phyloP scores from a whole-genome alignment of 2,113 vertebrate species.

The Pipra filicauda region DNA sequence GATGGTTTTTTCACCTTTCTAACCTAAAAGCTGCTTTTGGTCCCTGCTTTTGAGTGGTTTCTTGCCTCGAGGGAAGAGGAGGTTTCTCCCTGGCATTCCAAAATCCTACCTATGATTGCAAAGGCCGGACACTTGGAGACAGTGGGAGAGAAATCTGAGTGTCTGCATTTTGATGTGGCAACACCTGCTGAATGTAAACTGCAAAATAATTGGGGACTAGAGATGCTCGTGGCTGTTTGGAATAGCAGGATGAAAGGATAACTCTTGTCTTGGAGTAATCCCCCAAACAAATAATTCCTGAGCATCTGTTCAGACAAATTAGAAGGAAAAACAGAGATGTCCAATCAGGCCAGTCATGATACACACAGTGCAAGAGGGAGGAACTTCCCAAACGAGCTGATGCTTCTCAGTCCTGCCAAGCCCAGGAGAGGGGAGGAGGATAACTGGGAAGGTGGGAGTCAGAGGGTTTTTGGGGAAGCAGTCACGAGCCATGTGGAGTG shows the following conservation, averaged over 20 bases:
- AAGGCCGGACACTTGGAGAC: neutral
- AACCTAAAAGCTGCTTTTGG: neutral
- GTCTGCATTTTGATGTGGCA: neutral
- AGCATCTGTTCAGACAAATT: neutral
- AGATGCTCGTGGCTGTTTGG: neutral
- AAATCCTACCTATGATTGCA: neutral
- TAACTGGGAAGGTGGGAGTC: neutral
- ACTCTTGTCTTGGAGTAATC: neutral
- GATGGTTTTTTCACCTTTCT: neutral
- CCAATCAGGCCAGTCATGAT: rapidly evolving
- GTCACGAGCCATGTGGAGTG: rapidly evolving
- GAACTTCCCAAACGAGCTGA: rapidly evolving
- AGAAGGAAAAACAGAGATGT: neutral
- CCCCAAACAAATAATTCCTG: neutral
- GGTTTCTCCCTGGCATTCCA: rapidly evolving
- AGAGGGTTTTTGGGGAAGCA: neutral
- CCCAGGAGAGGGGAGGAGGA: neutral
- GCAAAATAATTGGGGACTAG: neutral
- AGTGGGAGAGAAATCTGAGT: neutral
- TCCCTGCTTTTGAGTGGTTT: neutral
- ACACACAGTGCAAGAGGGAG: rapidly evolving
- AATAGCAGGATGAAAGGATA: neutral
- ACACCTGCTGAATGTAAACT: neutral
- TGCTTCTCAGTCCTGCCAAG: neutral
- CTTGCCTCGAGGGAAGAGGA: neutral